Conservation (phyloP, 2,113 vertebrate genomes). For the Tyto alba region DNA sequence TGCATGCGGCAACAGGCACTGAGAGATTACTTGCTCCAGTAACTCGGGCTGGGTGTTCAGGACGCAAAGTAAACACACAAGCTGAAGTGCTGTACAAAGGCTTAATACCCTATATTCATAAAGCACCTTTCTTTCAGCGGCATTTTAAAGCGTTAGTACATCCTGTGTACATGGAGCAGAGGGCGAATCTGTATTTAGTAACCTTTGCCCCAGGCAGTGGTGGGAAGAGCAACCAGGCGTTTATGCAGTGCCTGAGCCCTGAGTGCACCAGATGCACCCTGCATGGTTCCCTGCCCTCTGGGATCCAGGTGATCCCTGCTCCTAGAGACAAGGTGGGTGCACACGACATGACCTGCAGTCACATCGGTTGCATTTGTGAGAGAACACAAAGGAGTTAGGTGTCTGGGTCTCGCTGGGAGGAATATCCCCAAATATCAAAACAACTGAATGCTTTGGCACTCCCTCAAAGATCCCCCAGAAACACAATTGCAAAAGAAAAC, state of each 20-base stretch:
- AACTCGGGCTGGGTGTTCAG: slow-evolving; percentile 25
- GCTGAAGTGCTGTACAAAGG: background rate
- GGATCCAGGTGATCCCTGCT: background rate
- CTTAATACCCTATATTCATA: slow-evolving; percentile 6
- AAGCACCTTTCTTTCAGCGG: background rate
- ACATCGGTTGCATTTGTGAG: background rate
- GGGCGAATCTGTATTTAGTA: background rate
- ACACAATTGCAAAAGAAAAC: background rate
- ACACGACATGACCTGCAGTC: background rate
- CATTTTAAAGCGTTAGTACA: background rate
- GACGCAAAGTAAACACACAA: slow-evolving; percentile 29
- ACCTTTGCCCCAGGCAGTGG: background rate
- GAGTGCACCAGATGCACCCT: background rate
- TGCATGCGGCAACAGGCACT: background rate
- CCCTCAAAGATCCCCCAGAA: background rate
- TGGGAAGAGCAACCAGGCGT: background rate
- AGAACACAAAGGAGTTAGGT: background rate
- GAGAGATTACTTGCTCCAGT: slow-evolving; percentile 50
- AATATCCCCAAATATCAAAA: background rate
- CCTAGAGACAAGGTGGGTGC: background rate
- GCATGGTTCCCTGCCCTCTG: background rate
- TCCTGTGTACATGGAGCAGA: background rate
- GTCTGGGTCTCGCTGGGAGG: background rate
- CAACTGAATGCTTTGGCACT: background rate
- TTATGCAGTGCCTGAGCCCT: background rate